phyloP scores from a whole-genome alignment of 2,797 vertebrate genomes.

The Kryptopterus vitreolus region DNA sequence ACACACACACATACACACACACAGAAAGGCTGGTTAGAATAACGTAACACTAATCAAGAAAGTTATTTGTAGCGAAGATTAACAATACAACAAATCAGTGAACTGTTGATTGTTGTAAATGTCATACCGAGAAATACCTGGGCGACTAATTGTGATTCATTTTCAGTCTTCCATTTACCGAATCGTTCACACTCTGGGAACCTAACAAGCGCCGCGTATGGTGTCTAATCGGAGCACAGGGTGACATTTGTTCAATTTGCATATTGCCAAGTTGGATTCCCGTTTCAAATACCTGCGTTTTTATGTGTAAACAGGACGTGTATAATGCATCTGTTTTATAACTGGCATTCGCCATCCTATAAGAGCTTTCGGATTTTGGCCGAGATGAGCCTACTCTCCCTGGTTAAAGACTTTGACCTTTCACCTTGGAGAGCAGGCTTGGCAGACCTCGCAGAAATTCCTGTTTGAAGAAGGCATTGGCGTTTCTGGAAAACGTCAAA shows the following conservation, averaged over 20 bases:
- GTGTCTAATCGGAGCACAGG: constrained; percentile 43
- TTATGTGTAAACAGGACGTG: constrained; percentile 3
- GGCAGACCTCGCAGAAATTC: not conserved
- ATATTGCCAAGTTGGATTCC: constrained; percentile 60
- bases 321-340: not conserved
- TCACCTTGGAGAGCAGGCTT: not conserved
- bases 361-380: not conserved
- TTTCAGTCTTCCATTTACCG: constrained; percentile 18
- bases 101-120: constrained; percentile 1
- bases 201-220: constrained; percentile 30
- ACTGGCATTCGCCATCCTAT: not conserved
- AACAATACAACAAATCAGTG: not conserved
- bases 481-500: not conserved
- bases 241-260: constrained; percentile 54
- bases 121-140: constrained; percentile 13
- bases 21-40: not conserved
- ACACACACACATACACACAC: not conserved
- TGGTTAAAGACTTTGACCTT: not conserved
- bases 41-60: not conserved
- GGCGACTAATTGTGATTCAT: constrained; percentile 29
- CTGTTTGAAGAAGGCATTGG: constrained; percentile 1
- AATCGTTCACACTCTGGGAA: constrained; percentile 17
- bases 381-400: not conserved
- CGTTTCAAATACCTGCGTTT: constrained; percentile 57
- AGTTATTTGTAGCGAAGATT: not conserved